Evolutionary conservation across 2,113 vertebrate genomes (phyloP), one percentile per base, ranked within the genome.

Genomic region (Nansenia antarctica): DNA sequence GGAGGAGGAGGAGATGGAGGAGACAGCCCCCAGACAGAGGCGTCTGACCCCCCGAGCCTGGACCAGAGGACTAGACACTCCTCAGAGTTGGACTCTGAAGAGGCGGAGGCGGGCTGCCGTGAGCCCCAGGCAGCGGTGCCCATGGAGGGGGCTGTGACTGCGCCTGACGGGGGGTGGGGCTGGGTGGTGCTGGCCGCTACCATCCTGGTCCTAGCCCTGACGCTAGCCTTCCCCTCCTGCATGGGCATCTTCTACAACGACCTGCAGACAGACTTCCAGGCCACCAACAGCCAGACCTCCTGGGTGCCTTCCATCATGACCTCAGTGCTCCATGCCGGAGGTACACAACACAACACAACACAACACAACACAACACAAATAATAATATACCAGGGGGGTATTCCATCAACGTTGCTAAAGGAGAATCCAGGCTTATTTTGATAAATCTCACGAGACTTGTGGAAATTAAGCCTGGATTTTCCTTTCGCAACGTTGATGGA

Each of bases 261-360:
- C 27, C 88, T 98, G 45, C 96, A 98, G 89, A 87, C 2, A 0
- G 94, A 98, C 42, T 98, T 98, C 80, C 81, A 92, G 5, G 95
- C 96, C 71, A 90, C 88, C 90, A 98, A 97, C 76, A 96, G 95
- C 0, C 83, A 96, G 81, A 98, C 94, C 0, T 98, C 96, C 0
- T 99, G 96, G 96, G 94, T 98, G 74, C 95, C 96, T 0, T 97
- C 97, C 82, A 95, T 98, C 84, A 92, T 95, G 91, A 94, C 86
- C 0, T 93, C 96, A 0, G 89, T 91, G 80, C 88, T 98, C 34
- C 93, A 98, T 0, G 93, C 91, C 3, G 96, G 96, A 57, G 97
- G 97, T 99, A 81, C 14, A n/a, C n/a, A n/a, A n/a, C n/a, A n/a
- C n/a, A n/a, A n/a, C n/a, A n/a, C n/a, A n/a, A n/a, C n/a, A n/a